Evolutionary conservation across 2,113 vertebrate genomes (phyloP).

Genomic region (Lepus timidus): DNA sequence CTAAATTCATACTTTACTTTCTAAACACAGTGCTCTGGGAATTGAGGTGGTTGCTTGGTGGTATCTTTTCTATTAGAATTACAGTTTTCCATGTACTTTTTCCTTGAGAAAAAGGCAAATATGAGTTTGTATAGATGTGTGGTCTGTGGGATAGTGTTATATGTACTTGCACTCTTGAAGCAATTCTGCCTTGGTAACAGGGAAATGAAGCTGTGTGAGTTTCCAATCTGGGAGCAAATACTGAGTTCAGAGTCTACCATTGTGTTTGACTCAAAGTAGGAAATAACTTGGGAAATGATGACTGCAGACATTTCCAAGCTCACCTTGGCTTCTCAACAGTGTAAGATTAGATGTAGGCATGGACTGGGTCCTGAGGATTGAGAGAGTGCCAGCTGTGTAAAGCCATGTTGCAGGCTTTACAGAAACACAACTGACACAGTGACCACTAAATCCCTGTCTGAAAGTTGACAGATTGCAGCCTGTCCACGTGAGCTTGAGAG

Average conservation of each 20-base stretch:
- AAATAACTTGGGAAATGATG: slow-evolving; percentile 70
- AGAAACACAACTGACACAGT: slow-evolving; percentile 49
- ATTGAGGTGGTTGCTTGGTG: fast-evolving
- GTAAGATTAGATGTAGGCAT: slow-evolving; percentile 56
- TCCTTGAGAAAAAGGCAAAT: slow-evolving; percentile 12
- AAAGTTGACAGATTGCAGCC: slow-evolving; percentile 41
- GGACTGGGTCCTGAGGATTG: background rate
- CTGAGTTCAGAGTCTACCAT: slow-evolving; percentile 33
- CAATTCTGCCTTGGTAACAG: slow-evolving; percentile 61
- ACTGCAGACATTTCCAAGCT: slow-evolving; percentile 61
- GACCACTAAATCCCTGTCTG: slow-evolving; percentile 46
- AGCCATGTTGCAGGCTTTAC: slow-evolving; percentile 45
- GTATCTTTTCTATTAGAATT: slow-evolving; percentile 25
- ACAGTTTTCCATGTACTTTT: background rate
- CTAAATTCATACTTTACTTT: slow-evolving; percentile 55
- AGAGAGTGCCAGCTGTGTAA: slow-evolving; percentile 76
- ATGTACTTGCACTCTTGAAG: slow-evolving; percentile 57
- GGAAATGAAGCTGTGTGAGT: slow-evolving; percentile 19
- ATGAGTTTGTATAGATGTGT: background rate
- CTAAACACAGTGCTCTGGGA: slow-evolving; percentile 20
- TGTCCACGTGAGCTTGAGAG: slow-evolving; percentile 51
- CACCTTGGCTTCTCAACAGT: slow-evolving; percentile 45
- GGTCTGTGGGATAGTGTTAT: background rate
- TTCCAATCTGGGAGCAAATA: background rate
- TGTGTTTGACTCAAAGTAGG: slow-evolving; percentile 28